A percentile compares a stretch with the other conserved stretches of the same genome.
Evolutionary conservation across 2,888 invertebrate species (phyloP).

Genomic region (Petrophora chlorosata): DNA sequence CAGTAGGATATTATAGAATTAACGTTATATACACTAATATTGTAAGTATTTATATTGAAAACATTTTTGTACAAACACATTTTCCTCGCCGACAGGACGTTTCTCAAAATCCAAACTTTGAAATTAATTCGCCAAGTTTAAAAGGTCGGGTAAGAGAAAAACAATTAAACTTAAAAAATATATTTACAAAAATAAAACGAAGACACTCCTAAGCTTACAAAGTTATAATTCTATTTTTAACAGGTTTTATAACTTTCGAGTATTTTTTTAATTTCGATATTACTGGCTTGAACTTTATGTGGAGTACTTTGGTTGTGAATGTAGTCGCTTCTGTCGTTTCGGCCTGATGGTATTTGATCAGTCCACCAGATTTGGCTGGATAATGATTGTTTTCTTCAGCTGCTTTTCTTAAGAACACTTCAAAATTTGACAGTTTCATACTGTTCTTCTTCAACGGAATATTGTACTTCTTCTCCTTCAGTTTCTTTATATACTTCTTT

Average conservation of each 20-base stretch:
- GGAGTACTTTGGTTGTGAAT: conserved; percentile 47
- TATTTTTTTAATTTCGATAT: conserved; percentile 57
- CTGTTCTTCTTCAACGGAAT: conserved; percentile 70
- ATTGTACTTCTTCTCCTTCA: conserved; percentile 64
- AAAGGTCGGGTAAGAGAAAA: conserved; percentile 17
- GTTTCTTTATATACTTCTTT: conserved; percentile 46
- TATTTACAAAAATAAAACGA: conserved; percentile 27
- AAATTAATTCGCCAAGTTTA: conserved; percentile 9
- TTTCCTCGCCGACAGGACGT: no score
- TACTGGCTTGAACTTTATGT: conserved; percentile 66
- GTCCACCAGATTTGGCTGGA: conserved; percentile 23
- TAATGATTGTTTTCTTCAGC: conserved; percentile 52
- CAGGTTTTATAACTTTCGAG: conserved; percentile 61
- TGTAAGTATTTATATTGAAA: no score
- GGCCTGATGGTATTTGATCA: conserved; percentile 34
- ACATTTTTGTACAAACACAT: no score
- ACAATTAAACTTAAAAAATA: conserved; percentile 22
- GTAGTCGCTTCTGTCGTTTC: conserved; percentile 46
- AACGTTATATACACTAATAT: neutral
- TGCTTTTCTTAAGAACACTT: conserved; percentile 60
- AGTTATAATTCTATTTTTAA: conserved; percentile 59
- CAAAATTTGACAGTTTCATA: conserved; percentile 72
- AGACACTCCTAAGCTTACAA: conserved; percentile 36
- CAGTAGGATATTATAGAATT: no score
- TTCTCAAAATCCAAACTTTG: conserved; percentile 10